phyloP scores from a whole-genome alignment of 2,888 invertebrate genomes.

The Cryptus armator region DNA sequence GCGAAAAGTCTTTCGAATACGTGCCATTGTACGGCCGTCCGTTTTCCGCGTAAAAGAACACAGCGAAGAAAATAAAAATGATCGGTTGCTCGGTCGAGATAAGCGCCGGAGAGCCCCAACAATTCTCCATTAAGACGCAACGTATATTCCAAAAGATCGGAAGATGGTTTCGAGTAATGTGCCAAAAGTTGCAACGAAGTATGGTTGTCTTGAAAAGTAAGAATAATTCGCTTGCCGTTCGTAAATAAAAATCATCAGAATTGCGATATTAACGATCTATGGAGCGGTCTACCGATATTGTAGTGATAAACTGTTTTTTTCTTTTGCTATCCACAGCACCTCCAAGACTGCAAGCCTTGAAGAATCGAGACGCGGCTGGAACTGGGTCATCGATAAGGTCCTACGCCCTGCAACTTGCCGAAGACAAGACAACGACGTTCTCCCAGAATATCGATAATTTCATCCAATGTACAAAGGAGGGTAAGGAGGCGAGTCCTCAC shows the following conservation, averaged over 20 bases:
- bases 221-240: conserved; percentile 30
- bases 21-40: not conserved
- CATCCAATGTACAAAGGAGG: conserved; percentile 96
- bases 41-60: not conserved
- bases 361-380: conserved; percentile 87
- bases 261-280: not conserved
- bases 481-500: conserved; percentile 94
- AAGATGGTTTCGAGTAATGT: conserved; percentile 79
- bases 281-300: not conserved
- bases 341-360: conserved; percentile 90
- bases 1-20: not conserved
- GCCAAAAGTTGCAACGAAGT: conserved; percentile 74
- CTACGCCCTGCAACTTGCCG: conserved; percentile 93
- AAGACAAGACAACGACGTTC: conserved; percentile 95
- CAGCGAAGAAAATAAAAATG: conserved; percentile 64
- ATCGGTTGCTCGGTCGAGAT: conserved; percentile 73
- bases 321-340: conserved; percentile 88
- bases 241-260: conserved; percentile 15
- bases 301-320: conserved; percentile 42
- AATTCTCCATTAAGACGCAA: conserved; percentile 73
- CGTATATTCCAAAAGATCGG: conserved; percentile 77
- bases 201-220: conserved; percentile 74
- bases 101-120: conserved; percentile 59
- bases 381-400: conserved; percentile 91
- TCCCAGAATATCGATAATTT: conserved; percentile 97